Evolutionary conservation across 2,888 invertebrate species (phyloP).

Genomic region (Salticus scenicus): DNA sequence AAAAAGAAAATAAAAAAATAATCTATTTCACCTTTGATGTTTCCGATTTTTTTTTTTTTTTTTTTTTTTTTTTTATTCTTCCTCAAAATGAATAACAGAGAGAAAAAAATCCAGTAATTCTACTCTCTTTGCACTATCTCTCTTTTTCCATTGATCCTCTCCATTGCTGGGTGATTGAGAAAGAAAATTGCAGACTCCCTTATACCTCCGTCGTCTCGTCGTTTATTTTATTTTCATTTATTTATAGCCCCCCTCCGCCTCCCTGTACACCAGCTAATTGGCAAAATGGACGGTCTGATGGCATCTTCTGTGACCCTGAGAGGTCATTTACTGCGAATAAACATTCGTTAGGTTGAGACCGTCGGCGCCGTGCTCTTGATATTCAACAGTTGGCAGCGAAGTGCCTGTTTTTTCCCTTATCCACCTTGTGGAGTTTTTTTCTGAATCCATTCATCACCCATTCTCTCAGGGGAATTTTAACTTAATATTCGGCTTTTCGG

Average conservation of each 20-base stretch:
- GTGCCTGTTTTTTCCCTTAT: not conserved
- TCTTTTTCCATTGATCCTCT: slow-evolving; percentile 25
- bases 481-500: slow-evolving; percentile 15
- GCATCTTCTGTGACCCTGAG: slow-evolving; percentile 51
- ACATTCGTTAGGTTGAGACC: slow-evolving; percentile 22
- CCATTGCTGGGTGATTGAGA: slow-evolving; percentile 10
- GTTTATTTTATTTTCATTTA: slow-evolving; percentile 60
- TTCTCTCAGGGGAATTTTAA: slow-evolving; percentile 2
- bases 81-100: no score
- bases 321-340: slow-evolving; percentile 51
- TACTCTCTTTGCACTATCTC: slow-evolving; percentile 39
- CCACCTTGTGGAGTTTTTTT: slow-evolving; percentile 23
- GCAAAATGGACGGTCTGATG: slow-evolving; percentile 51
- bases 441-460: slow-evolving; percentile 33
- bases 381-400: slow-evolving; percentile 56
- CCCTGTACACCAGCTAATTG: slow-evolving; percentile 38
- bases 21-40: not conserved
- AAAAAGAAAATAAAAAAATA: not conserved
- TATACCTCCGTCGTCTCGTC: slow-evolving; percentile 10
- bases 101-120: slow-evolving; percentile 37
- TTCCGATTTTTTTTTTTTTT: not conserved
- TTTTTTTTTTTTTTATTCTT: no score
- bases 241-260: slow-evolving; percentile 42
- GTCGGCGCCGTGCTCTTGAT: slow-evolving; percentile 48
- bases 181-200: not conserved